Evolutionary conservation across 2,888 invertebrate genomes (phyloP).

Genomic region (Rhingia rostrata): DNA sequence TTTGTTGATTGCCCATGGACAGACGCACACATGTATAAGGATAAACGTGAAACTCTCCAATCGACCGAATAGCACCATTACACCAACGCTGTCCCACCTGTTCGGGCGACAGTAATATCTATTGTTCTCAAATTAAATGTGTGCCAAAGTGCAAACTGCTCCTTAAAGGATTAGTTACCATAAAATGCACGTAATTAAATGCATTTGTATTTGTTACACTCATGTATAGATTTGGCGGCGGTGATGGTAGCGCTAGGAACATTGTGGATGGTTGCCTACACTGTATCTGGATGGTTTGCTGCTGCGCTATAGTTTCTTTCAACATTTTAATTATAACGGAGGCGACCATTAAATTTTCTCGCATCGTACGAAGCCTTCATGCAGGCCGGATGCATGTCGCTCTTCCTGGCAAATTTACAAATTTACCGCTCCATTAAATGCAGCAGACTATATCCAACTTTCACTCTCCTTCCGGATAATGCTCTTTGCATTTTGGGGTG

Average conservation of each 20-base stretch:
- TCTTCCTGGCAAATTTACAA: conserved; percentile 52
- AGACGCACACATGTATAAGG: too few relatives aligned
- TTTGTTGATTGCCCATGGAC: background rate
- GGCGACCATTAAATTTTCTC: conserved; percentile 52
- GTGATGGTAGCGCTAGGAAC: background rate
- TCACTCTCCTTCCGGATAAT: conserved; percentile 9
- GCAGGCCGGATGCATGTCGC: conserved; percentile 34
- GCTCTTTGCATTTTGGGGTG: background rate
- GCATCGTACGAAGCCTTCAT: conserved; percentile 4
- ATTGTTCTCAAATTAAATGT: conserved; percentile 64
- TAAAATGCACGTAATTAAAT: conserved; percentile 64
- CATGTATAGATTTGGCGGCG: background rate
- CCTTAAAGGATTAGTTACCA: conserved; percentile 63
- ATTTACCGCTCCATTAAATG: conserved; percentile 60
- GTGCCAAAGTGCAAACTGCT: conserved; percentile 61
- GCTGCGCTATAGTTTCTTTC: conserved; percentile 46
- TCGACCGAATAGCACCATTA: background rate
- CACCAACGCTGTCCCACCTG: conserved; percentile 2
- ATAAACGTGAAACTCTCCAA: too few relatives aligned
- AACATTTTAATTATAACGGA: conserved; percentile 50
- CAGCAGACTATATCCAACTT: conserved; percentile 21
- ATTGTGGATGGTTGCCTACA: background rate
- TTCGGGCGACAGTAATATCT: conserved; percentile 3
- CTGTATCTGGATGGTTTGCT: conserved; percentile 23
- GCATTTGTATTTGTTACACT: conserved; percentile 34